phyloP scores from a whole-genome alignment of 2,888 invertebrate genomes.

The Drosophila peninsularis region DNA sequence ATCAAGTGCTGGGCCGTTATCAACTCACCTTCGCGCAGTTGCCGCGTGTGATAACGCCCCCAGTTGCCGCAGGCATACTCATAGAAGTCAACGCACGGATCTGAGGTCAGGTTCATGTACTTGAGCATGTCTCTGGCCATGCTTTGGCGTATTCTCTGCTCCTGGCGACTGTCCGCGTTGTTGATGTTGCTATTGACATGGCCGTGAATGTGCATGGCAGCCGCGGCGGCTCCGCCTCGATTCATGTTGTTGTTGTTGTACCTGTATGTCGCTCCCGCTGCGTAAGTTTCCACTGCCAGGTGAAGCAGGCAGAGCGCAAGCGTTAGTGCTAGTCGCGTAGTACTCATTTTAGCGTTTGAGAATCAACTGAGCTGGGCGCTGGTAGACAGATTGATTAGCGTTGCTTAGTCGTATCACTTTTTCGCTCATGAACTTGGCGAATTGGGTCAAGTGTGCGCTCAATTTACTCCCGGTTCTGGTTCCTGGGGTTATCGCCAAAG shows the following conservation, averaged over 20 bases:
- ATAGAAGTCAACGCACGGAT: constrained; percentile 82
- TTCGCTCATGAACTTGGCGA: constrained; percentile 66
- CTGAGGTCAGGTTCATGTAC: constrained; percentile 74
- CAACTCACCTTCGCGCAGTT: constrained; percentile 50
- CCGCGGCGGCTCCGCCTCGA: constrained; percentile 25
- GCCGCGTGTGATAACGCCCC: constrained; percentile 57
- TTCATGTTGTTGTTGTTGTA: constrained; percentile 27
- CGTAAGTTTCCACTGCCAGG: not conserved
- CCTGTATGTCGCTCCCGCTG: not conserved
- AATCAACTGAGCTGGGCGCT: constrained; percentile 44
- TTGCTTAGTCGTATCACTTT: constrained; percentile 18
- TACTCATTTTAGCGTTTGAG: constrained; percentile 55
- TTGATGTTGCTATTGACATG: constrained; percentile 12
- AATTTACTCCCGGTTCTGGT: constrained; percentile 17
- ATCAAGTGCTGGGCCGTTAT: constrained; percentile 63
- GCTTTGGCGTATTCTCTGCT: constrained; percentile 36
- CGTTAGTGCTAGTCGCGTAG: constrained; percentile 35
- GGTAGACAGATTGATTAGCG: constrained; percentile 49
- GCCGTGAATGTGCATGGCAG: constrained; percentile 3
- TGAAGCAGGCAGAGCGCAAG: constrained; percentile 15
- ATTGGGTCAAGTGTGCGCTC: constrained; percentile 66
- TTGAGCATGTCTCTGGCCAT: constrained; percentile 56
- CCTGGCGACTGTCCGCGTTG: constrained; percentile 40
- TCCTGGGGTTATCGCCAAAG: constrained; percentile 53
- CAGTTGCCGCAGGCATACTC: constrained; percentile 83